These are phyloP conservation scores for Heliocidaris tuberculata DNA, from an alignment of 35 echinoderm and acorn worm species.

Conservation along the genomic window DNA sequence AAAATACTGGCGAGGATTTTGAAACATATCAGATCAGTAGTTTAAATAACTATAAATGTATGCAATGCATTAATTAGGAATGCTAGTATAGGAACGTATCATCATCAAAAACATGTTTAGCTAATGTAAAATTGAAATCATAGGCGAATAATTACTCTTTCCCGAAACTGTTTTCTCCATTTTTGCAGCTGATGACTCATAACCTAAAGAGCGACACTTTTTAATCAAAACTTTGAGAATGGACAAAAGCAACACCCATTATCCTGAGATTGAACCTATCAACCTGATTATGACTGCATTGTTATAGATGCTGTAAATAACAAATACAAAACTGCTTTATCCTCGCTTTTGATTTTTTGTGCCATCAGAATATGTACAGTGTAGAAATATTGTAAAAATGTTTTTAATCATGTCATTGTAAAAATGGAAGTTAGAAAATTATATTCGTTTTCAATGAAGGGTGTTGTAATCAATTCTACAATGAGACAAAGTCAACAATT, in stretches of 20 bases:
- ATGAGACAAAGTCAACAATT: too few relatives aligned
- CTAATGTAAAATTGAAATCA: neutral
- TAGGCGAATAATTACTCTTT: neutral
- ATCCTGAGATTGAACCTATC: neutral
- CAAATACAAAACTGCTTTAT: neutral
- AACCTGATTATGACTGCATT: neutral
- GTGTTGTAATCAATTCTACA: too few relatives aligned
- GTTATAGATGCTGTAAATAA: conserved; percentile 1
- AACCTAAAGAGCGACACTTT: neutral
- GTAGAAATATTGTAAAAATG: neutral
- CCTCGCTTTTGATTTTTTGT: neutral
- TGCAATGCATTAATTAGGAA: neutral
- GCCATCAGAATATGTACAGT: neutral
- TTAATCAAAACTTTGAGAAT: neutral
- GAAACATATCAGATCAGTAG: too few relatives aligned
- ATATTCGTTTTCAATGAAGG: neutral
- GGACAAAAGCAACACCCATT: neutral
- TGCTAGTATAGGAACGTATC: too few relatives aligned
- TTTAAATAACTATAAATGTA: neutral
- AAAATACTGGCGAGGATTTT: too few relatives aligned
- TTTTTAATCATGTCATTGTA: neutral
- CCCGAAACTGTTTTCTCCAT: neutral
- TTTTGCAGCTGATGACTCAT: conserved; percentile 25
- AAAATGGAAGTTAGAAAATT: neutral
- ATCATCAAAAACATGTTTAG: too few relatives aligned